phyloP scores from a whole-genome alignment of 2,797 vertebrate genomes.

The Phalloptychus januarius region DNA sequence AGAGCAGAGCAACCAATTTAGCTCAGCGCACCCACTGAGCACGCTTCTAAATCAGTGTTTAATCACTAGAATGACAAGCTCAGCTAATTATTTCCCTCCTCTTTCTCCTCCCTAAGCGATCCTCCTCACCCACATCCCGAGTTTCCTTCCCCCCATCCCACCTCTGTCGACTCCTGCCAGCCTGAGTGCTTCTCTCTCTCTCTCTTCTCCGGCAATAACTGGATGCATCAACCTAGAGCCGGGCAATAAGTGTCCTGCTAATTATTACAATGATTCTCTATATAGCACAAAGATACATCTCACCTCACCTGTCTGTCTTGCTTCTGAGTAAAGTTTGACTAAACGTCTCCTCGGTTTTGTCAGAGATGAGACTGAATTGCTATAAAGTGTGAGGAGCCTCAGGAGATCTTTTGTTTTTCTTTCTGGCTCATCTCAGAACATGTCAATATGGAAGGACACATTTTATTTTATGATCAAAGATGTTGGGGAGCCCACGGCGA shows the following conservation, averaged over 20 bases:
- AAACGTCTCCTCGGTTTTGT: constrained; percentile 35
- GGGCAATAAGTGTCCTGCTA: constrained; percentile 45
- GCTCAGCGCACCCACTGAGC: constrained; percentile 51
- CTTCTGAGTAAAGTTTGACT: constrained; percentile 18
- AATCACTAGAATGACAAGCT: constrained; percentile 73
- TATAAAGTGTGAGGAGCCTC: constrained; percentile 1
- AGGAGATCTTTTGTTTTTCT: neutral
- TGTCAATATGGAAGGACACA: constrained; percentile 11
- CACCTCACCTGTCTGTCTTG: constrained; percentile 30
- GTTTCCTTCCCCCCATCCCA: constrained; percentile 2
- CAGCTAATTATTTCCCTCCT: constrained; percentile 64
- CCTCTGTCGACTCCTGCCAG: no score
- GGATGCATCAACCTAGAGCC: constrained; percentile 54
- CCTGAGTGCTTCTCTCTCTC: neutral
- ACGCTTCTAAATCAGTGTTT: constrained; percentile 74
- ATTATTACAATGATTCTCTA: constrained; percentile 58
- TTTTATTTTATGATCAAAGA: constrained; percentile 10
- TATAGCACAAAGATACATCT: constrained; percentile 31
- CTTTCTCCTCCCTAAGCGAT: constrained; percentile 17
- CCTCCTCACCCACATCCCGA: constrained; percentile 51
- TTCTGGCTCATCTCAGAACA: constrained; percentile 16
- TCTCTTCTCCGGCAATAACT: constrained; percentile 37
- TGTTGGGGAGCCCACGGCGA: constrained; percentile 10
- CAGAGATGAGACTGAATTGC: constrained; percentile 11
- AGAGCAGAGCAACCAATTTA: constrained; percentile 58